phyloP scores from a whole-genome alignment of 2,113 vertebrate species.

The Echinops telfairi region DNA sequence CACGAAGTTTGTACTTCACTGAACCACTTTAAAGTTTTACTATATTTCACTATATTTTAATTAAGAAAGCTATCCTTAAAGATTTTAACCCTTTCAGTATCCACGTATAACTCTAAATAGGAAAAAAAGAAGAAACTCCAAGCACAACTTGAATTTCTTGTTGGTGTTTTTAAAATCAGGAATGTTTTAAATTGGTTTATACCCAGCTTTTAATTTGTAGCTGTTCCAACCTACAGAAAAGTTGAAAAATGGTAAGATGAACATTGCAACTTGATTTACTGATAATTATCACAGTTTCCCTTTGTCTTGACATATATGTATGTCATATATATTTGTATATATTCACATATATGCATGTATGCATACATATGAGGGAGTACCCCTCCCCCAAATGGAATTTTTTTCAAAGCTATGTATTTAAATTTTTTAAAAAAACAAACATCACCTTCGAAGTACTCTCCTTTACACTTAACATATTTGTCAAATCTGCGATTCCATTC shows the following conservation, averaged over 20 bases:
- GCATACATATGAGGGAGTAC: too few species aligned
- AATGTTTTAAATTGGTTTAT: not conserved
- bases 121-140: not conserved
- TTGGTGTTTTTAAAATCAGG: not conserved
- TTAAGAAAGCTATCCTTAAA: not conserved
- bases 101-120: not conserved
- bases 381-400: too few species aligned
- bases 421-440: too few species aligned
- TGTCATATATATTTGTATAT: too few species aligned
- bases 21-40: not conserved
- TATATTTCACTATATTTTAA: not conserved
- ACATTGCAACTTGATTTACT: not conserved
- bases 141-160: not conserved
- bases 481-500: too few species aligned
- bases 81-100: not conserved
- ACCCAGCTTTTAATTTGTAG: not conserved
- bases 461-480: too few species aligned
- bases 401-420: too few species aligned
- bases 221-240: not conserved
- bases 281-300: not conserved
- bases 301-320: not conserved
- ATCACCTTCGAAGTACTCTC: too few species aligned
- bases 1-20: not conserved
- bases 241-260: not conserved
- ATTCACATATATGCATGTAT: too few species aligned